Evolutionary conservation across 1,140 invertebrate genomes (phyloP), one percentile per base, ranked within the genome.

Genomic region (Bicyclus anynana): DNA sequence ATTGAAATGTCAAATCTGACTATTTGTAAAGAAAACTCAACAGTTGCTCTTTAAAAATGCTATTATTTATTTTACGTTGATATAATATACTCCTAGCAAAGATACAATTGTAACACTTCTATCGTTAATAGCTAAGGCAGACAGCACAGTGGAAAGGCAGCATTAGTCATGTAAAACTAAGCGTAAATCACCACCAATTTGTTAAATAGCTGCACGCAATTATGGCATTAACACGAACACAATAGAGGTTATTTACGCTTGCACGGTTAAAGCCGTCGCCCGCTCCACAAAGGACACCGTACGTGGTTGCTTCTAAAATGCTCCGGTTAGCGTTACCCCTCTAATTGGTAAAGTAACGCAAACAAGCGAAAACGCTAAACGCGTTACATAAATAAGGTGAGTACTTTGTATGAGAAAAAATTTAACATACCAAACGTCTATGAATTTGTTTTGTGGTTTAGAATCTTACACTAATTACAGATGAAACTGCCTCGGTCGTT

Each of bases 281-380:
- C 10, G 27, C 18, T 47, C 37, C 21, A 14, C 17, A 38, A 37
- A 46, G 21, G 20, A 13, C 23, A 20, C 27, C 18, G n/a, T 12
- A 14, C 4, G n/a, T 18, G 35, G 17, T 35, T 26, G 37, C 29
- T 53, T 42, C 33, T 67, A 40, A 64, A 72, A 62, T 71, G 49
- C 57, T 64, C 63, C 55, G 74, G 53, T 35, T 71, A 71, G 62
- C 21, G 50, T 54, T 69, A 63, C 65, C 66, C 59, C 65, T 65
- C 37, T 53, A 69, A 70, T 67, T 50, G 53, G 23, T 53, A 48
- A 50, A 47, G 26, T 33, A 68, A 73, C 55, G 47, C 65, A 62
- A 55, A 66, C 58, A 61, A 73, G 64, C 68, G 49, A 56, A 65
- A 61, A 72, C 53, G 68, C 64, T 67, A 59, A 70, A 72, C 62